Percentiles rank a stretch among this genome's conserved stretches.
Conservation (phyloP, 2,113 vertebrate genomes). For the Lasiurus cinereus region DNA sequence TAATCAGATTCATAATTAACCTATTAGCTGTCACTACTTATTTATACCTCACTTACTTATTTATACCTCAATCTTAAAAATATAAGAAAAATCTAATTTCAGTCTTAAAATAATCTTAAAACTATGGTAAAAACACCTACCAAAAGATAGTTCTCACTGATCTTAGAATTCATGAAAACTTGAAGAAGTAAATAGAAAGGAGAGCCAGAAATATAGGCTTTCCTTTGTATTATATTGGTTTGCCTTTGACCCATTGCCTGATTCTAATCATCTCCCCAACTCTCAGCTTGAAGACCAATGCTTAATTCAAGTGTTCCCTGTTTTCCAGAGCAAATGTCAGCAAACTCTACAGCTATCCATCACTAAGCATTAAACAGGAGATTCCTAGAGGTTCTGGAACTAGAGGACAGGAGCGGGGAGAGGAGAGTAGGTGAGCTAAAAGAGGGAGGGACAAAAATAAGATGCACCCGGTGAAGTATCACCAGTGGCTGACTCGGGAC, state of each 20-base stretch:
- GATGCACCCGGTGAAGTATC: not conserved
- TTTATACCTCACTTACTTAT: not conserved
- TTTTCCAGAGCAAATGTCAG: constrained; percentile 15
- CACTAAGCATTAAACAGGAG: not conserved
- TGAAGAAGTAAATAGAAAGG: not conserved
- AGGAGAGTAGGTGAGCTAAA: not conserved
- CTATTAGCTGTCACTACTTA: not conserved
- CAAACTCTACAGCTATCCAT: not conserved
- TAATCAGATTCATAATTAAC: not conserved
- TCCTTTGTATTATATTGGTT: not conserved
- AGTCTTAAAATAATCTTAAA: constrained; percentile 23
- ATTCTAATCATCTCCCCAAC: not conserved
- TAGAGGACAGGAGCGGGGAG: not conserved
- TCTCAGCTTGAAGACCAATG: not conserved
- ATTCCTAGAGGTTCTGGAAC: not conserved
- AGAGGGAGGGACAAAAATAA: not conserved
- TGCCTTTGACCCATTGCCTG: not conserved
- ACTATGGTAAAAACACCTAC: not conserved
- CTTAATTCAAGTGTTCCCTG: not conserved
- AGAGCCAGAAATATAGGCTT: not conserved
- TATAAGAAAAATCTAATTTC: not conserved
- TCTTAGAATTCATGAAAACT: not conserved
- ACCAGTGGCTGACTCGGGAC: not conserved
- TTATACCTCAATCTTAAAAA: constrained; percentile 30
- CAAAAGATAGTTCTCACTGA: not conserved